Evolutionary conservation across 2,797 vertebrate genomes (phyloP), one percentile per base, ranked within the genome.

Genomic region (Chromis chromis): DNA sequence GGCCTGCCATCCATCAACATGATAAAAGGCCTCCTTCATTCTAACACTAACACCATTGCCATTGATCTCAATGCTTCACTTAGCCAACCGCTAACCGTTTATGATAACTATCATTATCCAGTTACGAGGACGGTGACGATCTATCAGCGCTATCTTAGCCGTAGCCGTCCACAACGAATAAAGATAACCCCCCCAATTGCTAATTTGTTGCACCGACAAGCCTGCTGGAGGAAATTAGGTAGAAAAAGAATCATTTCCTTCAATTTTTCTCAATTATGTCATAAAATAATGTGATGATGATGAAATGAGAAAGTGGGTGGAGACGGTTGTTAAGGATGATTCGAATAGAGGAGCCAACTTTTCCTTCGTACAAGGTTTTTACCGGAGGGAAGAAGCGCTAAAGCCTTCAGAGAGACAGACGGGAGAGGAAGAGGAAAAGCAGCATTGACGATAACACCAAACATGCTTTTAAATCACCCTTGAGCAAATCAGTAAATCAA

Each of bases 401-500:
- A 76, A 66, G 71, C 67, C 64, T 68, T 63, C 58, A 44, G 52
- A 76, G 71, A 62, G 65, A 58, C 52, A 1, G 55, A 59, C 24
- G 50, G 50, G 25, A 7, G 70, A 56, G 48, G 33, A 48, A 27
- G 49, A 78, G 49, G 62, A 72, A 75, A 81, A 78, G 78, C 79
- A 76, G 68, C 69, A 67, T 70, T 70, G 90, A 91, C 58, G 65
- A 87, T 50, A 83, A 83, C 85, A 85, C 80, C 87, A 87, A 92
- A 93, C 88, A 89, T 86, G 86, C 90, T 91, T 91, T 86, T 91
- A 90, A 92, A 92, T 91, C 90, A 92, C 81, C 66, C 67, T 61
- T 79, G 85, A 90, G 81, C 88, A 85, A 89, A 93, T 92, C 87
- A 85, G 75, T 89, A 89, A 93, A 92, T 95, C 94, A 92, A 94